These are phyloP conservation scores for Antheraea mylitta DNA, from an alignment of 1,140 invertebrate species.

Conservation along the genomic window DNA sequence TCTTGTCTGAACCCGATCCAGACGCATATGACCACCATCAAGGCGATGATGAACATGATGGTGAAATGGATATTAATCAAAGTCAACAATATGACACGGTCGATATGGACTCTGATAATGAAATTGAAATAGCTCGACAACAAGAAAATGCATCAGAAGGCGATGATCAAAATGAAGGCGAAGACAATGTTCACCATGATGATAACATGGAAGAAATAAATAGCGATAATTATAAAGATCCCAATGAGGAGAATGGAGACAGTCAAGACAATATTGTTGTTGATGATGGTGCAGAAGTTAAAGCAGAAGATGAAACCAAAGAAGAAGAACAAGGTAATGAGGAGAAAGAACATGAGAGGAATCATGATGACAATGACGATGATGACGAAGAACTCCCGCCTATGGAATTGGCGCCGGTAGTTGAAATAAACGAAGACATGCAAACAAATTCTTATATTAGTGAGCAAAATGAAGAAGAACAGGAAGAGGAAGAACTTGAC, in stretches of 20 bases:
- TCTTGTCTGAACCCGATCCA: conserved; percentile 70
- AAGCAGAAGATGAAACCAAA: conserved; percentile 25
- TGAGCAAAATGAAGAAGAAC: conserved; percentile 59
- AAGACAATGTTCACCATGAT: conserved; percentile 39
- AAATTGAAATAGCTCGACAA: conserved; percentile 68
- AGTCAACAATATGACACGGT: conserved; percentile 65
- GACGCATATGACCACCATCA: conserved; percentile 51
- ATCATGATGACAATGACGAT: conserved; percentile 33
- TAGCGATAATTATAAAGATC: conserved; percentile 46
- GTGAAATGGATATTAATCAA: conserved; percentile 49
- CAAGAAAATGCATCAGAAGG: conserved; percentile 38
- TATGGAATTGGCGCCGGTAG: conserved; percentile 58
- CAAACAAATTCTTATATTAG: conserved; percentile 58
- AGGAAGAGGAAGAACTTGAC: conserved; percentile 43
- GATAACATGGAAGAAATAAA: conserved; percentile 47
- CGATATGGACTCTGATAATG: conserved; percentile 70
- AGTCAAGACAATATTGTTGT: conserved; percentile 32
- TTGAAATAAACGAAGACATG: conserved; percentile 72
- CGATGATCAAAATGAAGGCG: conserved; percentile 32
- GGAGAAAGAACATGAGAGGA: conserved; percentile 29
- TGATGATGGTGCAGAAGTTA: conserved; percentile 28
- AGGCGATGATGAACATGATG: conserved; percentile 45
- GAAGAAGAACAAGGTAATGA: conserved; percentile 32
- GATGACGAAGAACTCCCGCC: conserved; percentile 62
- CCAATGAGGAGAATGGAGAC: conserved; percentile 38